Base-by-base conservation (phyloP, 2,888 invertebrate genomes). In the Endotricha flammealis region DNA sequence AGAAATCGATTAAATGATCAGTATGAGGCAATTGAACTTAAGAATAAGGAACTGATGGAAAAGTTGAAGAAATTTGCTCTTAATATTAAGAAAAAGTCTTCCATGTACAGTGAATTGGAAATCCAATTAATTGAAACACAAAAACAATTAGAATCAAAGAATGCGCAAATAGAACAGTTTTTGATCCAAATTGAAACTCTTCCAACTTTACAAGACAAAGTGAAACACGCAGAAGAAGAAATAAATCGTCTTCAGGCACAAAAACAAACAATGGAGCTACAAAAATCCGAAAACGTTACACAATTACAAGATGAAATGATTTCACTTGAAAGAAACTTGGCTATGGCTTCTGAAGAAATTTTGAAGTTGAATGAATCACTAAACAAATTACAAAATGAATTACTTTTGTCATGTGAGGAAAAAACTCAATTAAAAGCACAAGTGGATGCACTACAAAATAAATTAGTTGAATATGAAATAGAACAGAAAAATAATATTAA, bases 31-130 rank as follows among this genome's bases (percentile, higher is more conserved):
- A 56, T 91, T 1, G 91, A 92, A 54, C 76, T 62, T 4, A 92
- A 91, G 59, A 90, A 91, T 46, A 91, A 90, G 53, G 91, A 92
- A 32, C 89, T 93, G 42, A 68, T 92, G 35, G 93, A 94, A 38
- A 94, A 93, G 69, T 87, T 94, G 59, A 95, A 94, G 59, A 94
- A 94, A 57, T 90, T 92, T 54, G 94, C 93, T 0, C 88, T 91
- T 0, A 92, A 90, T 57, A 81, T 94, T 6, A 95, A 94, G 66
- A 94, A 93, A 62, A 94, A 93, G 59, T 86, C 89, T 0, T 64
- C 82, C 0, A 86, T 90, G 44, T 91, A 90, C 49, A 80, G 88
- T 20, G 92, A 94, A 44, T 67, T 93, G 20, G 92, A 94, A 73
- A 64, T 70, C 28, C 90, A 87, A 46, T 59, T 75, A 22, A 56